phyloP scores from a whole-genome alignment of 2,113 vertebrate genomes.

The Eulemur rufifrons region DNA sequence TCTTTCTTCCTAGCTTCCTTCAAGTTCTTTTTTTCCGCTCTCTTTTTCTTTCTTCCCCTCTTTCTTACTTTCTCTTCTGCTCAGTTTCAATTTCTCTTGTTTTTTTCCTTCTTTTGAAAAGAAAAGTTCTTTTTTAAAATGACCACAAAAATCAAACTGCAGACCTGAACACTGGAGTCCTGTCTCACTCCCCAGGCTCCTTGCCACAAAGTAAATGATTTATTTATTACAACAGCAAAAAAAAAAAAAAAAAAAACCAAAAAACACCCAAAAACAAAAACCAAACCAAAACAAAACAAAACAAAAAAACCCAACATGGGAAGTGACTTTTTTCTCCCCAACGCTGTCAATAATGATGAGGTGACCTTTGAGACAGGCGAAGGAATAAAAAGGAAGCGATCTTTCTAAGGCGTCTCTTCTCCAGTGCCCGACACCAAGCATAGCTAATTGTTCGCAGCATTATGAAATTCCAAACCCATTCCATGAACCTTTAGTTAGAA shows the following conservation, averaged over 20 bases:
- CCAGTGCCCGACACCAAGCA: not conserved
- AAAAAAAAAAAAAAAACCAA: not conserved
- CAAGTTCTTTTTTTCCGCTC: rapidly evolving
- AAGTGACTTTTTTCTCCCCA: not conserved
- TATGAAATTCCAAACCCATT: slow-evolving; percentile 72
- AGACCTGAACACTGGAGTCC: not conserved
- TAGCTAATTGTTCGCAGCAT: slow-evolving; percentile 67
- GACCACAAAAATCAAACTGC: not conserved
- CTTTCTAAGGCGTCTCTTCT: slow-evolving; percentile 25
- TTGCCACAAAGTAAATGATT: not conserved
- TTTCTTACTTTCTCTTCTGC: not conserved
- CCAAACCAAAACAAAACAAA: not conserved
- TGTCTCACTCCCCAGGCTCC: slow-evolving; percentile 8
- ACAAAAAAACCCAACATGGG: not conserved
- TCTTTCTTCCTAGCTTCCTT: not conserved
- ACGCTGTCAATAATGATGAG: not conserved
- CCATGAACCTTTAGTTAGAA: slow-evolving; percentile 65
- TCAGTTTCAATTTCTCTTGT: not conserved
- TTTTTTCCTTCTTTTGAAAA: not conserved
- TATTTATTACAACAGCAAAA: slow-evolving; percentile 31
- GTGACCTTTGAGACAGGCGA: not conserved
- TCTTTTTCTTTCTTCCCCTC: not conserved
- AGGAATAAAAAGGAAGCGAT: not conserved
- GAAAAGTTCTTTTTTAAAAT: not conserved
- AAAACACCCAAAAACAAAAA: too few relatives aligned